phyloP scores from a whole-genome alignment of 2,888 invertebrate genomes.

The Drosophila vallismaia region DNA sequence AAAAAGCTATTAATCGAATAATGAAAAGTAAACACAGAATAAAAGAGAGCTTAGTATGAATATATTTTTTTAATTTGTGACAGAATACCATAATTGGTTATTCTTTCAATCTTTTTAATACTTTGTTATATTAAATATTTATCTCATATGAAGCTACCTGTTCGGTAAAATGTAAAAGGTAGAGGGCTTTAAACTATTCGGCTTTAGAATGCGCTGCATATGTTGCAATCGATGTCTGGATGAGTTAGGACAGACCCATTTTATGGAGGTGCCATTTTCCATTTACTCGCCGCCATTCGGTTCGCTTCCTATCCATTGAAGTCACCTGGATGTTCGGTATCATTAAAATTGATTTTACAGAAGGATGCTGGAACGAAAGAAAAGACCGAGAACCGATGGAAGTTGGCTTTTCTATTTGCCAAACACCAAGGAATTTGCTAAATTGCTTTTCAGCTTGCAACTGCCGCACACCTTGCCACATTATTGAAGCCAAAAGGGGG shows the following conservation, averaged over 20 bases:
- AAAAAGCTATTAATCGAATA: not conserved
- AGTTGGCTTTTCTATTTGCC: constrained; percentile 72
- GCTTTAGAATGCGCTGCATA: constrained; percentile 35
- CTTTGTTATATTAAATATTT: not conserved
- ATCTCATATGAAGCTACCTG: not conserved
- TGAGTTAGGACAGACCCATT: constrained; percentile 38
- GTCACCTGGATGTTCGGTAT: constrained; percentile 41
- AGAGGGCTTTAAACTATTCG: not conserved
- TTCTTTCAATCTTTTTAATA: not conserved
- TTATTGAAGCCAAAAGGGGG: constrained; percentile 6
- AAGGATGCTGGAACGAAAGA: constrained; percentile 9
- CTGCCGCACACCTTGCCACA: constrained; percentile 36
- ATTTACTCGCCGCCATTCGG: constrained; percentile 54
- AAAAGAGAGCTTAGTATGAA: not conserved
- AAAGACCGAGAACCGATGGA: constrained; percentile 34
- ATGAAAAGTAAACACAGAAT: not conserved
- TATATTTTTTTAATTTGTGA: not conserved
- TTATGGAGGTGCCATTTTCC: constrained; percentile 61
- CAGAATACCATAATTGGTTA: not conserved
- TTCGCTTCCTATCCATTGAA: constrained; percentile 35
- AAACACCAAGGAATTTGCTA: constrained; percentile 76
- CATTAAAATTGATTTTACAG: constrained; percentile 77
- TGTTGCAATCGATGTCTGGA: constrained; percentile 44
- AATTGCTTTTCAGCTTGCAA: constrained; percentile 74
- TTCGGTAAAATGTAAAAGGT: not conserved